Conservation (phyloP, 1,140 invertebrate species). For the Mamestra configurata region DNA sequence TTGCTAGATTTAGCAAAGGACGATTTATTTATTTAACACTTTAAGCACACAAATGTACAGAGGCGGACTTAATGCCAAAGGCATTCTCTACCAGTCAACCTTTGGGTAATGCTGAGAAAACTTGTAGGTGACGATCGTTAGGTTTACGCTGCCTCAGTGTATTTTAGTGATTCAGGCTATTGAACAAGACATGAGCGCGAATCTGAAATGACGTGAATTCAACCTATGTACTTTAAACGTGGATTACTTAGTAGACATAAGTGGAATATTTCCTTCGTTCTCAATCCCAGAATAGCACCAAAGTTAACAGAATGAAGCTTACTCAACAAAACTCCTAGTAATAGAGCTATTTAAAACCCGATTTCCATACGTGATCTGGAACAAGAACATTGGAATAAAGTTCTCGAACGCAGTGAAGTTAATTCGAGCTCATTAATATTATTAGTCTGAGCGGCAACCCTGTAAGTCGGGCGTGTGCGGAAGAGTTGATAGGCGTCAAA, state of each 20-base stretch:
- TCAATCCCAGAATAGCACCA: neutral
- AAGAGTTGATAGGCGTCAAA: conserved; percentile 19
- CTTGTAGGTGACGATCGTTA: too few relatives aligned
- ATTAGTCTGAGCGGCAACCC: conserved; percentile 31
- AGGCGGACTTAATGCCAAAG: too few relatives aligned
- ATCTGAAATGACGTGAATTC: neutral
- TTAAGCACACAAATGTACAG: too few relatives aligned
- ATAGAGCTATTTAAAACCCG: conserved; percentile 1
- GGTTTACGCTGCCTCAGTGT: too few relatives aligned
- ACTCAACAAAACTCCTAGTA: neutral
- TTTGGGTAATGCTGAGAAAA: too few relatives aligned
- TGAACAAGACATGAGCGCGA: neutral
- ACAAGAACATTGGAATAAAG: conserved; percentile 12
- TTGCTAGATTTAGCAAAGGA: too few relatives aligned
- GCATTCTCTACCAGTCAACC: too few relatives aligned
- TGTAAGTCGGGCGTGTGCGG: neutral
- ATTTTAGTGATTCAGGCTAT: neutral
- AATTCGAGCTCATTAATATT: conserved; percentile 17
- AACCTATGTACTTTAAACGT: too few relatives aligned
- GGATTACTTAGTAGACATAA: too few relatives aligned
- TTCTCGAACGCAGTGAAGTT: neutral
- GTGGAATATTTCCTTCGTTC: neutral
- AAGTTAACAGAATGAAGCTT: neutral
- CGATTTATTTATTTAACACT: too few relatives aligned
- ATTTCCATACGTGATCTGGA: conserved; percentile 17